Conservation (phyloP, 2,888 invertebrate genomes). For the Stomorhina lunata region DNA sequence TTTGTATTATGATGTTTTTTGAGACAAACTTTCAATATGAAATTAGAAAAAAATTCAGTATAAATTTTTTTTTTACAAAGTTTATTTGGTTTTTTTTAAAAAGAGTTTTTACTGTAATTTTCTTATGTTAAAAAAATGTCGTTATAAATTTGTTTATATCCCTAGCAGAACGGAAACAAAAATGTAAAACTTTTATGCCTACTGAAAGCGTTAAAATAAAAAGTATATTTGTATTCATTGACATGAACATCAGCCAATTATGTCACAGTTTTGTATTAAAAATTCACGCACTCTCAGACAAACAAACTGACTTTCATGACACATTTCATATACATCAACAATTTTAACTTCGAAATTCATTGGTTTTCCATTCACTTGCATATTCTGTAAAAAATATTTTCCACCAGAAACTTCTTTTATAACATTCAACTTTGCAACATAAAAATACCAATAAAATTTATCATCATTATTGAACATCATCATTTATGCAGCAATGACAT, state of each 20-base stretch:
- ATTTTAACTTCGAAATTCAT: background rate
- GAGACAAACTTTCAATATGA: too few relatives aligned
- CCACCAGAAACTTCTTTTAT: slow-evolving; percentile 11
- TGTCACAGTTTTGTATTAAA: slow-evolving; percentile 52
- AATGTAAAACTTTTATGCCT: too few relatives aligned
- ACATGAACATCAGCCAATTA: slow-evolving; percentile 67
- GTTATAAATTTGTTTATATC: too few relatives aligned
- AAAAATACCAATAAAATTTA: background rate
- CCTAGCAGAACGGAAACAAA: too few relatives aligned
- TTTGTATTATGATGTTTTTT: too few relatives aligned
- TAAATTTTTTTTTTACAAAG: too few relatives aligned
- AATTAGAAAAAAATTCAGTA: too few relatives aligned
- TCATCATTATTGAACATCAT: background rate
- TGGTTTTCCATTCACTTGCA: background rate
- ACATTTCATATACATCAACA: background rate
- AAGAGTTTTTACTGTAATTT: too few relatives aligned
- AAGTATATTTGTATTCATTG: slow-evolving; percentile 44
- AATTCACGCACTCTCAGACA: background rate
- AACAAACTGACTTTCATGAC: background rate
- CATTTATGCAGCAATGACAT: slow-evolving; percentile 18
- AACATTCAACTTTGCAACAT: background rate
- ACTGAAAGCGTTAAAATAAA: slow-evolving; percentile 39
- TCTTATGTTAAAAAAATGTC: too few relatives aligned
- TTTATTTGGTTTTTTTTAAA: too few relatives aligned
- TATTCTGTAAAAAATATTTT: background rate